Evolutionary conservation across 2,113 vertebrate genomes (phyloP), one percentile per base, ranked within the genome.

Genomic region (Hoplias malabaricus): DNA sequence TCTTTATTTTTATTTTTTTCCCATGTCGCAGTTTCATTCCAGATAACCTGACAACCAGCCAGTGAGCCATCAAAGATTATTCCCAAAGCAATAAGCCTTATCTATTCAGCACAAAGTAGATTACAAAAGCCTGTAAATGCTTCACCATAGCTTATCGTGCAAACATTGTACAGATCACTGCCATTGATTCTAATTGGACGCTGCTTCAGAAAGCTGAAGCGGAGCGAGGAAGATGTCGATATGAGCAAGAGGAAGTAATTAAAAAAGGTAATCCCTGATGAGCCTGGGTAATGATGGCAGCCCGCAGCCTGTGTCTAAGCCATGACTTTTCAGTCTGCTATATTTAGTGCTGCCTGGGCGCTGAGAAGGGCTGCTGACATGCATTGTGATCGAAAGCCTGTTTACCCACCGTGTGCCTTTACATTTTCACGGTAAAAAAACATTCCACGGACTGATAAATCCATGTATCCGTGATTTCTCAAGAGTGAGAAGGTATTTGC

Each of bases 161-260:
- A 85, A 85, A 85, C 83, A 85, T 78, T 81, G 83, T 83, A 78
- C 81, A 85, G 83, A 85, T 85, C 81, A 80, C 79, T 69, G 81
- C 68, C 71, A 85, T 85, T 69, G 81, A 85, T 85, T 85, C 78
- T 83, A 85, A 83, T 83, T 80, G 83, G 69, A 80, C 63, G 78
- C 36, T 65, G 81, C 81, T 83, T 80, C 75, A 82, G 79, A 79
- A 77, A 68, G 80, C 78, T 72, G 74, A 73, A 77, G 25, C 34
- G 29, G 69, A 67, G 78, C 54, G 70, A 71, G 75, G 75, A 74
- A 78, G 70, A 82, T 65, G 75, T 85, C 78, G 78, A 85, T 85
- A 85, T 29, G 42, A 75, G 71, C 42, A 71, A 76, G 53, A 77
- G 75, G 83, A 85, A 85, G 83, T 85, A 85, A 85, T 85, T 85